phyloP scores from a whole-genome alignment of 1,140 invertebrate genomes.

The Saxidomus purpurata region DNA sequence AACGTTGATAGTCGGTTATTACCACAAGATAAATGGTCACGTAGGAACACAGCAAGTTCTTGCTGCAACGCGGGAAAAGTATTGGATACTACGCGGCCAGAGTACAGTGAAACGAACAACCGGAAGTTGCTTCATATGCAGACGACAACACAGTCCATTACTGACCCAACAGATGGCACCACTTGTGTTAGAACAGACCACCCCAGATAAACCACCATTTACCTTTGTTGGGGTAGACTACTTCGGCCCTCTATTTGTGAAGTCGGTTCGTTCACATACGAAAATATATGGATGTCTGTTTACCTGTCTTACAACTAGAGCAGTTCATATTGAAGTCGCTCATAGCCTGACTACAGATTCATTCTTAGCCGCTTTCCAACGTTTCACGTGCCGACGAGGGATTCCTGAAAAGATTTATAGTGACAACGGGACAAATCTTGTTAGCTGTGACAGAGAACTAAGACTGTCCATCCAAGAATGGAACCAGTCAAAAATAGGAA shows the following conservation, averaged over 20 bases:
- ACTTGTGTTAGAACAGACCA: constrained; percentile 58
- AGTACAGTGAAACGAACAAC: neutral
- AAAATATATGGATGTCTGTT: constrained; percentile 43
- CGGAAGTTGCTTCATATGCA: constrained; percentile 58
- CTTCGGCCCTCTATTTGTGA: constrained; percentile 74
- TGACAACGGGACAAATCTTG: constrained; percentile 54
- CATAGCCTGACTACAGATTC: constrained; percentile 44
- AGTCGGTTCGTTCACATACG: constrained; percentile 52
- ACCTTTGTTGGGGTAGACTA: constrained; percentile 68
- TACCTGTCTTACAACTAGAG: neutral
- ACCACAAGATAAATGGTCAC: constrained; percentile 47
- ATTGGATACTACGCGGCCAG: no score
- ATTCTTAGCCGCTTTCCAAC: constrained; percentile 36
- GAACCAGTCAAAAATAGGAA: constrained; percentile 43
- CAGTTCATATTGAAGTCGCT: no score
- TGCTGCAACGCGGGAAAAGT: no score
- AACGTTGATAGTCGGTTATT: no score
- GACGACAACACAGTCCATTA: no score
- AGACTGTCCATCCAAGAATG: neutral
- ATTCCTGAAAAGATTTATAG: neutral
- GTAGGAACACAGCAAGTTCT: constrained; percentile 60
- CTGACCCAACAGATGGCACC: constrained; percentile 66
- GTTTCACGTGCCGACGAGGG: constrained; percentile 34
- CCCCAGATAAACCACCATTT: no score
- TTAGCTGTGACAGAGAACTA: constrained; percentile 40